Base-by-base conservation (phyloP, 2,888 invertebrate species). In the Cryptophagus acutangulus region DNA sequence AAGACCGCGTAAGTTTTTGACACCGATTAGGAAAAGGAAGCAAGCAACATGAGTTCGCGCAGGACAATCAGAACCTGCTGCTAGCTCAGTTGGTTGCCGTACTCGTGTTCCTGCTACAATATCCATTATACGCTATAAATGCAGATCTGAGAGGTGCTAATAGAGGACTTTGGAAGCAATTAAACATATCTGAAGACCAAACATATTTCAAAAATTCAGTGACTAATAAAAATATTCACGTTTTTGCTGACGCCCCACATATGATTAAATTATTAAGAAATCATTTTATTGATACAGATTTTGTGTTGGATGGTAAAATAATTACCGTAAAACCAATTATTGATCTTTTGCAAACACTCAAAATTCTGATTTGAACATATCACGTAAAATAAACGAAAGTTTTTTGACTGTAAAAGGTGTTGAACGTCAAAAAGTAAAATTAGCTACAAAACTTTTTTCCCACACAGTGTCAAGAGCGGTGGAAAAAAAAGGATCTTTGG, bases 401-500 rank as follows among this genome's bases (percentile, higher is more conserved):
- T 31, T 34, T 17, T 33, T 48, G 25, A 40, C 34, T 13, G 40
- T 45, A 14, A 38, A 43, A 15, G 36, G 40, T 33, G 36, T 46
- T 20, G 14, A 45, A 41, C 14, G 46, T 8, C 51, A 53, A 29
- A 51, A 51, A 41, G 51, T 53, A 2, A 51, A 48, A 41, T 40
- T 31, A 31, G 49, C 55, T 9, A 44, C 51, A 6, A 52, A 58
- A 35, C 38, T 54, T 20, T 56, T 57, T 49, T 54, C 57, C 2
- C 49, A 58, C 35, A 47, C 51, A 17, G 45, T 51, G 28, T 51
- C 52, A 14, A 43, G 31, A 30, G 52, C 52, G 6, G 24, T 56
- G 15, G 38, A 33, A 3, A 33, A 51, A 40, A 29, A 48, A 36
- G 24, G 48, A 8, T 26, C 18, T 1, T 31, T 45, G 9, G 49